Base-by-base conservation (phyloP, 2,888 invertebrate genomes). In the Drosophila tanythrix region DNA sequence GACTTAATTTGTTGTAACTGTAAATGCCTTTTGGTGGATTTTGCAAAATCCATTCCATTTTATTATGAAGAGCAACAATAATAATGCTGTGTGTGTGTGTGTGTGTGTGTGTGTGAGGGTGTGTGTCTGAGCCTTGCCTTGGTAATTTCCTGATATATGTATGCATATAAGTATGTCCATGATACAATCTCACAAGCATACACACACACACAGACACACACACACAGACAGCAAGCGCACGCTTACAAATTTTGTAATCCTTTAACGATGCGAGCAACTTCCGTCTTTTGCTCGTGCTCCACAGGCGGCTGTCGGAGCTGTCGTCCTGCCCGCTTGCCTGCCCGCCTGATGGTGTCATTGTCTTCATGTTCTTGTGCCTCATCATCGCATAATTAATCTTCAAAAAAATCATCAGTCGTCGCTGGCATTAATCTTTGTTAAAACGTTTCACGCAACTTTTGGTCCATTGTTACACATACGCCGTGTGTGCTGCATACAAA, bases 371-470 rank as follows among this genome's bases (percentile, higher is more conserved):
- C 67, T 78, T 87, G 81, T 78, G 85, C 84, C 88, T 82, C 83
- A 83, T 90, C 89, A 88, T 89, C 82, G 89, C 81, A 88, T 90
- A 91, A 91, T 91, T 91, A 91, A 91, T 91, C 91, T 91, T 89
- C 86, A 88, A 83, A 84, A 80, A 90, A 89, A 89, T 90, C 91
- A 89, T 88, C 85, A 85, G 89, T 89, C 85, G 84, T 81, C 81
- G 84, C 86, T 79, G 85, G 81, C 88, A 91, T 91, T 91, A 90
- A 90, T 90, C 90, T 88, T 89, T 86, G 85, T 90, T 89, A 83
- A 82, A 81, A 81, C 82, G 86, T 87, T 88, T 89, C 79, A 82
- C 86, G 77, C 84, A 81, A 90, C 83, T 80, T 82, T 81, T 82
- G 82, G 79, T 80, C 82, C 84, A 81, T 85, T 85, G 89, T 83